phyloP scores from a whole-genome alignment of 1,140 invertebrate genomes.

The Hyphantria cunea region DNA sequence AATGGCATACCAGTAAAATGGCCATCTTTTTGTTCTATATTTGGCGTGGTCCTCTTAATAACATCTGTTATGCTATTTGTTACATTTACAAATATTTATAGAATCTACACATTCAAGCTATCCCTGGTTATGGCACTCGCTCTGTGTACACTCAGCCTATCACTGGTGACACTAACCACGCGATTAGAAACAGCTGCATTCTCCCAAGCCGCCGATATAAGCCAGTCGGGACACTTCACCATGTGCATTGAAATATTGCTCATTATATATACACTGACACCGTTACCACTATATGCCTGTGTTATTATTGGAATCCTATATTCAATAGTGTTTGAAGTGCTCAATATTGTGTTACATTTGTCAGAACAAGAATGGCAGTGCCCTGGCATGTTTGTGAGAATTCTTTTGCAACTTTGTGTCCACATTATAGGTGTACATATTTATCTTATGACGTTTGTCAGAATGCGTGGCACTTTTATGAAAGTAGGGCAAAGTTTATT shows the following conservation, averaged over 20 bases:
- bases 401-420: conserved; percentile 93
- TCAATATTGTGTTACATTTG: conserved; percentile 77
- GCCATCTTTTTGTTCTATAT: conserved; percentile 84
- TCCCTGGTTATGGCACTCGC: conserved; percentile 85
- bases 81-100: conserved; percentile 86
- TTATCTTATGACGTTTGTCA: conserved; percentile 94
- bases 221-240: conserved; percentile 91
- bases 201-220: conserved; percentile 82
- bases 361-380: conserved; percentile 77
- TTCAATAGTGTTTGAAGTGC: conserved; percentile 91
- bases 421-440: conserved; percentile 97
- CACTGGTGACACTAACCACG: conserved; percentile 83
- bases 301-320: conserved; percentile 89
- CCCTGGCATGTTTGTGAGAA: conserved; percentile 86
- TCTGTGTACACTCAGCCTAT: conserved; percentile 86
- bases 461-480: conserved; percentile 97
- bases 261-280: conserved; percentile 96
- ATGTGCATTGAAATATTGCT: conserved; percentile 93
- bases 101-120: conserved; percentile 84
- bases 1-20: conserved; percentile 79
- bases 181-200: conserved; percentile 52
- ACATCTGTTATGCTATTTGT: conserved; percentile 83
- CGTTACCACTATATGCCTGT: conserved; percentile 93
- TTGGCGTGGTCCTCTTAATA: conserved; percentile 82
- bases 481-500: conserved; percentile 94